Conservation (phyloP, 2,113 vertebrate genomes). For the Thalassoma bifasciatum region DNA sequence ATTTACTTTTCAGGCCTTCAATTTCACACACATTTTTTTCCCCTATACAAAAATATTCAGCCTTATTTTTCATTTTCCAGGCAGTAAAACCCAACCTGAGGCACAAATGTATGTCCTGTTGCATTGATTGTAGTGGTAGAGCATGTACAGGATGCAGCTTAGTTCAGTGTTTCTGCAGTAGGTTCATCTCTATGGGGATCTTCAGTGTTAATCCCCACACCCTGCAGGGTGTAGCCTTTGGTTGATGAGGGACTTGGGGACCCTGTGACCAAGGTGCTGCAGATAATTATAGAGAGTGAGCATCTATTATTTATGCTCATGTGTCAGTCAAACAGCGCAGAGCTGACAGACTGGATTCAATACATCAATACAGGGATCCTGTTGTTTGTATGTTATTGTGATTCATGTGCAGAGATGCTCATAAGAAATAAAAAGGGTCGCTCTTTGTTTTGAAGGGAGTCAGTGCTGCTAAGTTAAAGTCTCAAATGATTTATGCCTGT, state of each 20-base stretch:
- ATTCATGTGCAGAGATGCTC: neutral
- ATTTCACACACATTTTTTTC: neutral
- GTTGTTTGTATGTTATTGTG: constrained; percentile 23
- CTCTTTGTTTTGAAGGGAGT: constrained; percentile 6
- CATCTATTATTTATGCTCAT: constrained; percentile 77
- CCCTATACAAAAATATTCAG: neutral
- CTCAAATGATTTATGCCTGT: neutral
- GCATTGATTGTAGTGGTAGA: constrained; percentile 53
- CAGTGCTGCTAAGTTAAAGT: neutral
- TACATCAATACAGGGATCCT: constrained; percentile 39
- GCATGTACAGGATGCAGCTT: constrained; percentile 37
- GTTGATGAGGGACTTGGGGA: constrained; percentile 41
- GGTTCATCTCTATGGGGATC: constrained; percentile 49
- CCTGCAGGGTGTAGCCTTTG: constrained; percentile 38
- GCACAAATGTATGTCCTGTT: constrained; percentile 56
- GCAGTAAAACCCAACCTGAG: constrained; percentile 54
- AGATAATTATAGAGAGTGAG: constrained; percentile 64
- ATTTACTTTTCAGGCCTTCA: too few relatives aligned
- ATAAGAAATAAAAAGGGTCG: neutral
- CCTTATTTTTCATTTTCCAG: constrained; percentile 7
- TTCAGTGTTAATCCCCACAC: constrained; percentile 52
- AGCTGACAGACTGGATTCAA: constrained; percentile 46
- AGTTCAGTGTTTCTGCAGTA: constrained; percentile 43
- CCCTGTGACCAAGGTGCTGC: constrained; percentile 65
- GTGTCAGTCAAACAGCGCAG: constrained; percentile 62